Conservation (phyloP, 2,888 invertebrate species). For the Ophion ellenae region DNA sequence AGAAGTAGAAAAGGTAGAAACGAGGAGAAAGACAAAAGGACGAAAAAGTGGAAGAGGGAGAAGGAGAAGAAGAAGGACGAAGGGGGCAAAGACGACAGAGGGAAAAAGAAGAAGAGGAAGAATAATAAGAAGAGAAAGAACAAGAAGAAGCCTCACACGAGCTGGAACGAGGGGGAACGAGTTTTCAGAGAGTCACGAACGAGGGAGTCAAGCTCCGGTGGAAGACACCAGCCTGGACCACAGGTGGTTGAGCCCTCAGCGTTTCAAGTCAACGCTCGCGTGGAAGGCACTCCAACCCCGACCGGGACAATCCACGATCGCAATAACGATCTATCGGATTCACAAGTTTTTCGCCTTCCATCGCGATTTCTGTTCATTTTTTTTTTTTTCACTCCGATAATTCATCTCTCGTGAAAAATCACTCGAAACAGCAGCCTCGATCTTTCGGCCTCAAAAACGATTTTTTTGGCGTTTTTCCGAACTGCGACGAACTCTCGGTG, state of each 20-base stretch:
- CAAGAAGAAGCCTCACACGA: slow-evolving; percentile 56
- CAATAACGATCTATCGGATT: slow-evolving; percentile 53
- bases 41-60: slow-evolving; percentile 57
- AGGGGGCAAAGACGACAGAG: slow-evolving; percentile 41
- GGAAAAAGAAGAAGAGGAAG: slow-evolving; percentile 39
- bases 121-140: slow-evolving; percentile 54
- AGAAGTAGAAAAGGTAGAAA: slow-evolving; percentile 38
- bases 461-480: slow-evolving; percentile 35
- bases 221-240: slow-evolving; percentile 68
- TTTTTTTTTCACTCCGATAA: not conserved
- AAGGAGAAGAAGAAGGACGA: slow-evolving; percentile 31
- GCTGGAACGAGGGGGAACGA: slow-evolving; percentile 60
- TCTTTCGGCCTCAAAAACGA: slow-evolving; percentile 3
- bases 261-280: slow-evolving; percentile 68
- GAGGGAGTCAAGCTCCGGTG: slow-evolving; percentile 63
- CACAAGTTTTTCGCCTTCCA: slow-evolving; percentile 53
- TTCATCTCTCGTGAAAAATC: slow-evolving; percentile 20
- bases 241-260: slow-evolving; percentile 74
- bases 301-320: slow-evolving; percentile 41
- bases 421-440: slow-evolving; percentile 4
- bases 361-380: slow-evolving; percentile 4
- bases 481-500: slow-evolving; percentile 38
- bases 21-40: slow-evolving; percentile 49
- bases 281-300: slow-evolving; percentile 62
- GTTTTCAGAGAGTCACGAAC: slow-evolving; percentile 62